Conservation (phyloP, 2,797 vertebrate genomes). For the Erethizon dorsatum region DNA sequence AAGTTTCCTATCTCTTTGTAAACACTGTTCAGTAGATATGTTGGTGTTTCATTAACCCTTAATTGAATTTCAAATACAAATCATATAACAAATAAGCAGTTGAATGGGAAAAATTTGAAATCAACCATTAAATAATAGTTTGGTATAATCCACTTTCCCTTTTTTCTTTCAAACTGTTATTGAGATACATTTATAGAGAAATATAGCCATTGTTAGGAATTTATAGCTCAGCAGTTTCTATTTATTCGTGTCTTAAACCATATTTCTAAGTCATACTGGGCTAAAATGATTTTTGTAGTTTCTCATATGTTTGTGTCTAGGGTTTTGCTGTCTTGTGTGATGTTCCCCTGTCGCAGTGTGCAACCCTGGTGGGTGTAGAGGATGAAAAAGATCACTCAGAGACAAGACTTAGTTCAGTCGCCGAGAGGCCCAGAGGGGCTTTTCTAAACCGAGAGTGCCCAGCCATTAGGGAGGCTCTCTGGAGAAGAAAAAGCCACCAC, state of each 20-base stretch:
- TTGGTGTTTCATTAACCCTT: constrained; percentile 38
- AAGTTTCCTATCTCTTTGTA: neutral
- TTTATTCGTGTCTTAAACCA: constrained; percentile 40
- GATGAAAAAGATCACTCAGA: neutral
- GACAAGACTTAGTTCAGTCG: neutral
- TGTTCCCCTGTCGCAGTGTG: neutral
- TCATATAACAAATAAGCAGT: neutral
- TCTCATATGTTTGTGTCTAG: neutral
- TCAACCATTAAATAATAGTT: constrained; percentile 42
- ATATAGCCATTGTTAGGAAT: constrained; percentile 32
- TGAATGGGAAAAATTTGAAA: constrained; percentile 9
- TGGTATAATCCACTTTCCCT: constrained; percentile 21
- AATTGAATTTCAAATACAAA: constrained; percentile 40
- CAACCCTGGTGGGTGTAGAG: neutral
- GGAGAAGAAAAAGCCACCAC: neutral
- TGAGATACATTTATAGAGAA: constrained; percentile 43
- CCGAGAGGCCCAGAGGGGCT: neutral
- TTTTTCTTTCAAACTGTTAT: constrained; percentile 40
- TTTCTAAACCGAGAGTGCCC: neutral
- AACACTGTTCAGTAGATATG: neutral
- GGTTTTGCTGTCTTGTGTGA: constrained; percentile 28
- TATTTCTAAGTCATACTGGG: constrained; percentile 47
- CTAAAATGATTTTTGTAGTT: constrained; percentile 51
- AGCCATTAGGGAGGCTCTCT: too few relatives aligned
- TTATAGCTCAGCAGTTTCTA: constrained; percentile 56